Evolutionary conservation across 2,113 vertebrate species (phyloP).

Genomic region (Suncus etruscus): DNA sequence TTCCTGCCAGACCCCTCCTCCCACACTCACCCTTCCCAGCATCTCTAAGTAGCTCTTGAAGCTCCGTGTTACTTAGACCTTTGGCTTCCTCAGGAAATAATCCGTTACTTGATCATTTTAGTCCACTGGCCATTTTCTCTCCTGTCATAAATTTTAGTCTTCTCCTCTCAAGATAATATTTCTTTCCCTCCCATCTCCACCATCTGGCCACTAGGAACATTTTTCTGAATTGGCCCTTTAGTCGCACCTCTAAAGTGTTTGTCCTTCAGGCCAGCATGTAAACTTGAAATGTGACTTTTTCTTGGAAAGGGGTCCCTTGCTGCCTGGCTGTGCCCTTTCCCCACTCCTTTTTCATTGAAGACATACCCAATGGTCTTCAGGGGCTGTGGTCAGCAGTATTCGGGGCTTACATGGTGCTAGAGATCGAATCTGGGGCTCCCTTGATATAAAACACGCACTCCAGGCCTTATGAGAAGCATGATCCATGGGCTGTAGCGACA

Average conservation of each 20-base stretch:
- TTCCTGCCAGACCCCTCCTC: background rate
- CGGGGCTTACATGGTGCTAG: too few species aligned
- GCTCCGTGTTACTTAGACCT: constrained; percentile 59
- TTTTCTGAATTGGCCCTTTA: constrained; percentile 50
- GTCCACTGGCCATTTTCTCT: constrained; percentile 70
- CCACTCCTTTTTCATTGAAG: background rate
- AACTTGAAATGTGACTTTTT: background rate
- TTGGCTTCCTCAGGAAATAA: constrained; percentile 68
- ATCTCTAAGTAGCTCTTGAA: constrained; percentile 69
- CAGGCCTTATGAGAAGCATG: background rate
- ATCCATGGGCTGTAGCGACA: background rate
- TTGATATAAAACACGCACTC: too few species aligned
- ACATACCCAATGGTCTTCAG: too few species aligned
- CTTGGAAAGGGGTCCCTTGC: background rate
- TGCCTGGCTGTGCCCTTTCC: background rate
- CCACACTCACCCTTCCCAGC: background rate
- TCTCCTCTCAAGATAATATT: constrained; percentile 76
- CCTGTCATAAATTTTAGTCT: constrained; percentile 79
- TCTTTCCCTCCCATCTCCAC: constrained; percentile 58
- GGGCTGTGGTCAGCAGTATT: too few species aligned
- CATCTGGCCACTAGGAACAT: constrained; percentile 58
- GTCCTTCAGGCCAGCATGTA: background rate
- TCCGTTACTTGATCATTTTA: constrained; percentile 81
- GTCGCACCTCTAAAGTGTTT: constrained; percentile 5
- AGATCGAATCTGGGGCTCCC: too few species aligned